Percentiles rank a stretch among this genome's conserved stretches.
These are phyloP conservation scores for Rhogogaster chlorosoma DNA, from an alignment of 2,888 invertebrate species.

Conservation along the genomic window DNA sequence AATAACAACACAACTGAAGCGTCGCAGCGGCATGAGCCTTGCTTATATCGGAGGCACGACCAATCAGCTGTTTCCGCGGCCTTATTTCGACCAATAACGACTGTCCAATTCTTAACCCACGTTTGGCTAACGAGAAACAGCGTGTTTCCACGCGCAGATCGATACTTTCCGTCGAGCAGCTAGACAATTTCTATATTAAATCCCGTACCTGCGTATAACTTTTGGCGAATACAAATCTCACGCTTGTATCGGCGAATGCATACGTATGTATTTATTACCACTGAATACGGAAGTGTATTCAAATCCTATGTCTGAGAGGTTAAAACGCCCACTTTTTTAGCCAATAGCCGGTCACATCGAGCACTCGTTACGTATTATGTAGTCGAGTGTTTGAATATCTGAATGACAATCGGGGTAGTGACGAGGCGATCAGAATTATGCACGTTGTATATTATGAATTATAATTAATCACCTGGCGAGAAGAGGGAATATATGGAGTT, in stretches of 20 bases:
- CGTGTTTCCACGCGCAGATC: slow-evolving; percentile 47
- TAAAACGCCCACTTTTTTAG: slow-evolving; percentile 30
- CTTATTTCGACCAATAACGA: slow-evolving; percentile 21
- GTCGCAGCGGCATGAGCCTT: slow-evolving; percentile 63
- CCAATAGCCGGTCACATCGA: slow-evolving; percentile 12
- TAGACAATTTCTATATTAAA: slow-evolving; percentile 3
- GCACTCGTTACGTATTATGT: neutral
- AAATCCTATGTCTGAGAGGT: neutral
- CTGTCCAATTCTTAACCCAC: neutral
- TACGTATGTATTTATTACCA: neutral
- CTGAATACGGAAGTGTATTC: neutral
- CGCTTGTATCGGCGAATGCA: neutral
- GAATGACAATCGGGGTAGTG: slow-evolving; percentile 4
- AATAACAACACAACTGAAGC: slow-evolving; percentile 73
- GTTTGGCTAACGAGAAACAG: slow-evolving; percentile 11
- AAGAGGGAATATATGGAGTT: neutral
- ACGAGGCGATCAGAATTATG: neutral
- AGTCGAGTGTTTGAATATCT: neutral
- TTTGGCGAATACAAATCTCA: slow-evolving; percentile 23
- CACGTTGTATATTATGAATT: slow-evolving; percentile 21
- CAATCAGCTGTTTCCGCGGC: slow-evolving; percentile 58
- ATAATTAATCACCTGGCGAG: slow-evolving; percentile 36
- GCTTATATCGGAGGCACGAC: slow-evolving; percentile 68
- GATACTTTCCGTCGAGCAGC: slow-evolving; percentile 4
- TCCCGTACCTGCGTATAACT: neutral